phyloP scores from a whole-genome alignment of 2,113 vertebrate species.

The Rhegmatorhina hoffmannsi region DNA sequence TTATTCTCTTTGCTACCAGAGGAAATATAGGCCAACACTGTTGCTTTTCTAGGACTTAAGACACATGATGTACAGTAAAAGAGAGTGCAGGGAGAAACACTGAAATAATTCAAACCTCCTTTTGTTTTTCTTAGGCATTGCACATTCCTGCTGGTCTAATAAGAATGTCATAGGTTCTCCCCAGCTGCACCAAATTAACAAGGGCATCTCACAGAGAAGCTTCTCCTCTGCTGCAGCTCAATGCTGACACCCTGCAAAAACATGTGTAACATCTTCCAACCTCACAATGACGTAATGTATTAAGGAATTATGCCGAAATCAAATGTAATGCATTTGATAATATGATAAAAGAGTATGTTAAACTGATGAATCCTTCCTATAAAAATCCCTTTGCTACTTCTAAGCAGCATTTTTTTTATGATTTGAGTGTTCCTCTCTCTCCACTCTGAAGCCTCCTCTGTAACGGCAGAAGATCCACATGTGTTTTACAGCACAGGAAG shows the following conservation, averaged over 20 bases:
- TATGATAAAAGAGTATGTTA: not conserved
- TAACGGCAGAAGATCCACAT: not conserved
- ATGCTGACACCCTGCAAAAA: not conserved
- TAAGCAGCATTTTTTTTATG: not conserved
- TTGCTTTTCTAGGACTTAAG: constrained; percentile 30
- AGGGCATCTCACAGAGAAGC: not conserved
- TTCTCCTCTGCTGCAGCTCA: not conserved
- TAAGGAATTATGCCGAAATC: not conserved
- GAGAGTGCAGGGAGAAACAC: not conserved
- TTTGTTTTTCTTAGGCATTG: not conserved
- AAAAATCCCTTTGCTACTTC: not conserved
- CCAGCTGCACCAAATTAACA: not conserved
- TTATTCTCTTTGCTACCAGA: constrained; percentile 55
- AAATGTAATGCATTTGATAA: not conserved
- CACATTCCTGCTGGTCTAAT: not conserved
- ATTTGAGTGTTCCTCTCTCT: not conserved
- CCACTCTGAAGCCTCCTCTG: not conserved
- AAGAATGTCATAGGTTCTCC: not conserved
- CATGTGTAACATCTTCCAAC: not conserved
- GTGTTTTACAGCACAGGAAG: not conserved
- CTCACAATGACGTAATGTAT: not conserved
- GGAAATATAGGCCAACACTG: constrained; percentile 20
- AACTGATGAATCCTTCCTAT: not conserved
- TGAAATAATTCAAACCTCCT: not conserved
- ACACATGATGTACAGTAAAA: not conserved